Base-by-base conservation (phyloP, 2,888 invertebrate genomes). In the Epistrophella euchroma region DNA sequence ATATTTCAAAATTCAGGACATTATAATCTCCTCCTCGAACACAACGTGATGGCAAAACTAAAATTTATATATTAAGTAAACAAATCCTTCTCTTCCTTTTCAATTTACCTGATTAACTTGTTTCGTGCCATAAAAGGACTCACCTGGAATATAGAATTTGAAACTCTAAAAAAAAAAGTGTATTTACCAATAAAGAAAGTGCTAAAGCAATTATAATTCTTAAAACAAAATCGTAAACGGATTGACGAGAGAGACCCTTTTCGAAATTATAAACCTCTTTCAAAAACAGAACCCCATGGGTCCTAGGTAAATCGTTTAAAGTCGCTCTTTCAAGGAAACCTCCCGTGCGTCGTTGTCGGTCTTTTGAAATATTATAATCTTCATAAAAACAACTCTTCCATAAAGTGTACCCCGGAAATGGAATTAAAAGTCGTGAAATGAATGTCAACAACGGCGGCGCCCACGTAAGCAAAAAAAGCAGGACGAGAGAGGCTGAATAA, bases 141-240 rank as follows among this genome's bases (percentile, higher is more conserved):
- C 13, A 68, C 68, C 68, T 68, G 68, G 25, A 52, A 52, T 2
- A 47, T 22, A 37, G 50, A 64, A n/a, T 45, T n/a, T 28, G 6
- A 28, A 22, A n/a, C n/a, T n/a, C 37, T 17, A 28, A 1, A 25
- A 43, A 43, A 60, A 40, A 62, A 50, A n/a, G 15, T 1, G 22
- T n/a, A 58, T 58, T 58, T 58, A 19, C 22, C 25, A 68, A 68
- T 50, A 52, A 52, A 37, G 50, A 68, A 58, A 64, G 64, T 80
- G 80, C 64, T 71, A 68, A 78, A 47, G 37, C 71, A 80, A 79
- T 80, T 75, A 72, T 60, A 75, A 60, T 13, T 55, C 50, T 60
- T 22, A 68, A 76, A 75, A 66, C 52, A 81, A 81, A 68, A 50
- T 85, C 85, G 55, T 81, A 73, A 81, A 76, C 76, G 55, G 60